Evolutionary conservation across 2,888 invertebrate species (phyloP), one percentile per base, ranked within the genome.

Genomic region (Anagyrus pseudococci): DNA sequence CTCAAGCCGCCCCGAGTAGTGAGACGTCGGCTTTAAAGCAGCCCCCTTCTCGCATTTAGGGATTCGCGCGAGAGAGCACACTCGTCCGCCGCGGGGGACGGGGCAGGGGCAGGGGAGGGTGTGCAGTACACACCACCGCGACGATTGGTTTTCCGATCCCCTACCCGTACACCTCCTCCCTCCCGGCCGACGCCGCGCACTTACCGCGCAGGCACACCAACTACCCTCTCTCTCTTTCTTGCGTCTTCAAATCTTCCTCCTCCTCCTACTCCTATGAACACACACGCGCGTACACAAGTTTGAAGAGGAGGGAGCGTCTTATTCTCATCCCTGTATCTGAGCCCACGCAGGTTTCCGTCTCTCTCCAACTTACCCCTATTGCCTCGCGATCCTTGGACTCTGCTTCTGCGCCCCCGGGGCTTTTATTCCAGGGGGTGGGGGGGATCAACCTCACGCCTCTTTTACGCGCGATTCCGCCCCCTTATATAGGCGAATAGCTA

Each of bases 101-200:
- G n/a, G n/a, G n/a, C 33, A 8, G 33, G 33, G 15, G 33, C 33
- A 8, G 33, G 10, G 15, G n/a, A n/a, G n/a, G n/a, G n/a, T n/a
- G n/a, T n/a, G 33, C 8, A 37, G 33, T 13, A 37, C 33, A 37
- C 54, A 57, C 62, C 68, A 69, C 71, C 66, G 73, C 78, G 74
- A 77, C 77, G 78, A 80, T 80, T 80, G 80, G 80, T 80, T 74
- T 77, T 72, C 75, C 72, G 73, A 74, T 76, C 75, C 72, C 33
- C 73, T 69, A 68, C 64, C 64, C 68, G 10, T 29, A 37, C n/a
- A 67, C 63, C 57, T 58, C 49, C 57, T 41, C 53, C 17, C 62
- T 50, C 59, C 52, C 49, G 19, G 53, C 58, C 29, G 43, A 52
- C 48, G 33, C 44, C 47, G 49, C 61, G 53, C 63, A 54, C 33